These are phyloP conservation scores for Chaitophorus viminalis DNA, from an alignment of 2,888 invertebrate species.

Conservation along the genomic window DNA sequence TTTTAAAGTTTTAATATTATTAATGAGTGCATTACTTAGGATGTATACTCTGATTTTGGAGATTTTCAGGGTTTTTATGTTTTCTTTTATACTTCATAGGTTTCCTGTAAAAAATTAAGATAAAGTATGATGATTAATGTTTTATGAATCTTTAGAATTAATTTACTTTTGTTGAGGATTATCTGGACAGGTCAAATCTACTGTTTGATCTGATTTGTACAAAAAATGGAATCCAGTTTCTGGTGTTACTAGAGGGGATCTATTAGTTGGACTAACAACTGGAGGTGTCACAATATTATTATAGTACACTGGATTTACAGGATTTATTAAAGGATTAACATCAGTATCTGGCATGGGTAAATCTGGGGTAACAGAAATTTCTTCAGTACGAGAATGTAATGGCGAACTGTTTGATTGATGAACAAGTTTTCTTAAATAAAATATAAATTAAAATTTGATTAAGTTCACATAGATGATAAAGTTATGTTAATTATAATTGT, in stretches of 20 bases:
- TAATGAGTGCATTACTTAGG: constrained; percentile 9
- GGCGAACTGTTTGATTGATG: too few relatives aligned
- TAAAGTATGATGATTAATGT: not conserved
- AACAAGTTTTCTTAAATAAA: too few relatives aligned
- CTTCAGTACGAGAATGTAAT: too few relatives aligned
- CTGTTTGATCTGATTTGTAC: not conserved
- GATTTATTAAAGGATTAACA: too few relatives aligned
- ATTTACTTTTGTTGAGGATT: constrained; percentile 1
- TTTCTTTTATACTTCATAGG: not conserved
- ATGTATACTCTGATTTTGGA: too few relatives aligned
- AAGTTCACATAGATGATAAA: too few relatives aligned
- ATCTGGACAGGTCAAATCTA: constrained; percentile 14
- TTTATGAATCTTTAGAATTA: not conserved
- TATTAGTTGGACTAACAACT: not conserved
- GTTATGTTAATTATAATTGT: too few relatives aligned
- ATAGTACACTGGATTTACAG: too few relatives aligned
- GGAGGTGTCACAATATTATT: too few relatives aligned
- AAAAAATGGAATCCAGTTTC: constrained; percentile 48
- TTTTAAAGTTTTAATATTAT: not conserved
- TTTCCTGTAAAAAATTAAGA: not conserved
- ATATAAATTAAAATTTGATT: too few relatives aligned
- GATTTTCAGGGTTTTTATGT: not conserved
- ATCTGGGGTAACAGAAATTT: too few relatives aligned
- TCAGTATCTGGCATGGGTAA: too few relatives aligned
- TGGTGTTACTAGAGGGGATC: not conserved